Evolutionary conservation across 2,113 vertebrate genomes (phyloP).

Genomic region (Xiphophorus hellerii): DNA sequence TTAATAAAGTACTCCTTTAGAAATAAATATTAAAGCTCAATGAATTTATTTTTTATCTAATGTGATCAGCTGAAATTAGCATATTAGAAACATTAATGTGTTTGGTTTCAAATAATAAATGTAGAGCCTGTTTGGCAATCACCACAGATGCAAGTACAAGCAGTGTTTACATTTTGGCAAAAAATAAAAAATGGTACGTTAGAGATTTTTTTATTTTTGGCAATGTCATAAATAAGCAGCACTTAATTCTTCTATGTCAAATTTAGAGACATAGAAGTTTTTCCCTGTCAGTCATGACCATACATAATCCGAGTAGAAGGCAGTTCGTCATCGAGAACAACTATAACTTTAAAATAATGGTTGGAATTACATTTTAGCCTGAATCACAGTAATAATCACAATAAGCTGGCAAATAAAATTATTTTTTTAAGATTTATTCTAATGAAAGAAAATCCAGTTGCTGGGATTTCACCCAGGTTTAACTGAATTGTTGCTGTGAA

Average conservation of each 20-base stretch:
- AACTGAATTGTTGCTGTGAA: neutral
- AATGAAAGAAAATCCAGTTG: neutral
- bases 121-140: no score
- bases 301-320: neutral
- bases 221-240: no score
- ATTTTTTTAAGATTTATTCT: neutral
- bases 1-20: neutral
- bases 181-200: no score
- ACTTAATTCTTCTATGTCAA: no score
- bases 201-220: no score
- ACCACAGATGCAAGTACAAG: no score
- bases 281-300: neutral
- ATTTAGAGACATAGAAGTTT: neutral
- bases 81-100: neutral
- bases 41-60: neutral
- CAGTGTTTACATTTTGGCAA: no score
- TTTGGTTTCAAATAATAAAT: no score
- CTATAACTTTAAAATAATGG: neutral
- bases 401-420: neutral
- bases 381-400: neutral
- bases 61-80: neutral
- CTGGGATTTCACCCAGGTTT: neutral
- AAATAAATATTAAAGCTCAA: slow-evolving; percentile 12
- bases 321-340: neutral
- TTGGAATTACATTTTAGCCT: neutral